Base-by-base conservation (phyloP, 2,888 invertebrate genomes). In the Alviniconcha strummeri region DNA sequence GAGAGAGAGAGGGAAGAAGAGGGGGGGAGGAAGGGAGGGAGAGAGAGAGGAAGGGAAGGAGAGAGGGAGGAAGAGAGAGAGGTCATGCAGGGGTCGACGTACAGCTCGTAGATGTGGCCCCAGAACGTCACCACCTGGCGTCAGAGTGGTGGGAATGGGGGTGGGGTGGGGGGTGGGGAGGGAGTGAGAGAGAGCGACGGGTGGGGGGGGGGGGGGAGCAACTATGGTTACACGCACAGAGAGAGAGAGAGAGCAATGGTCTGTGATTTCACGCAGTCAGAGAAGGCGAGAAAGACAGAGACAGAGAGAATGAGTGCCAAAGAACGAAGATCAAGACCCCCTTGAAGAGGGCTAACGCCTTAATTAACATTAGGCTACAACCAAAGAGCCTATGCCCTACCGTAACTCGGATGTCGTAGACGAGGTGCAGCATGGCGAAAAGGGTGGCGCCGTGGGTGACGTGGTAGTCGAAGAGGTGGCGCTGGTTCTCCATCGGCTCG, bases 51-150 rank as follows among this genome's bases (percentile, higher is more conserved):
- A 3, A 36, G 36, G 36, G 36, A 36, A 36, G 36, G 36, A 36
- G 36, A 36, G 36, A 36, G 36, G 0, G 36, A 36, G 36, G 36
- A 36, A 36, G 36, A 36, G 36, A 36, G 88, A 3, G 89, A 88
- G 36, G 90, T 90, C 79, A 89, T 90, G 75, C 90, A 91, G 11
- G 90, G 87, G 76, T 91, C 91, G 5, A 90, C 88, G 77, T 90
- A 91, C n/a, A 92, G 84, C 56, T 89, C 84, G 80, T 92, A 92
- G 0, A 86, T 88, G 64, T 86, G 89, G n/a, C 91, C 91, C 92
- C 92, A 92, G 87, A 92, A 92, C 52, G 91, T 91, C 77, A 90
- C 88, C 11, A 92, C 88, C 78, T 90, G 88, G 90, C 83, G 5
- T 6, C 72, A 80, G n/a, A 54, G 36, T 36, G 36, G 36, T 36